A percentile compares a stretch with the other conserved stretches of the same genome.
Evolutionary conservation across 2,888 invertebrate species (phyloP).

Genomic region (Hypomecis atomaria): DNA sequence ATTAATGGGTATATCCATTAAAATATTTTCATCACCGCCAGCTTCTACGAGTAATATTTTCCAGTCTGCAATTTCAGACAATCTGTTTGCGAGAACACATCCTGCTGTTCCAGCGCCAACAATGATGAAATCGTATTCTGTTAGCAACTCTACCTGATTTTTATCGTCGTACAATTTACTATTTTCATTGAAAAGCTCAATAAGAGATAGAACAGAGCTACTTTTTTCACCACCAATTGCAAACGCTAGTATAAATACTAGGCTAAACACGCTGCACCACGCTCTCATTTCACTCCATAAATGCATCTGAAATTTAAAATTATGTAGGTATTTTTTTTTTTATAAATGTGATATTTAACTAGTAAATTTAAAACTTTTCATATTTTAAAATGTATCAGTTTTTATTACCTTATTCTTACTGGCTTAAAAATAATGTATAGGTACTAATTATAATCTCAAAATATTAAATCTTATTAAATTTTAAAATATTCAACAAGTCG

Average conservation of each 20-base stretch:
- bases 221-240: not conserved
- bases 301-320: not conserved
- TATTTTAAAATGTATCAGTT: too few relatives aligned
- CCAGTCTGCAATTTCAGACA: constrained; percentile 52
- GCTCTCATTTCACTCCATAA: not conserved
- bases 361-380: too few relatives aligned
- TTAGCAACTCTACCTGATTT: not conserved
- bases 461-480: too few relatives aligned
- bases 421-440: too few relatives aligned
- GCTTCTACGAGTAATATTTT: constrained; percentile 55
- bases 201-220: not conserved
- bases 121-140: constrained; percentile 50
- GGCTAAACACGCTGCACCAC: not conserved
- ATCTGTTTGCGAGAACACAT: constrained; percentile 52
- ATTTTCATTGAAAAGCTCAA: not conserved
- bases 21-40: constrained; percentile 44
- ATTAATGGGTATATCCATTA: constrained; percentile 8
- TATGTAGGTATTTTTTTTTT: too few relatives aligned
- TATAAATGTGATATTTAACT: too few relatives aligned
- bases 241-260: not conserved
- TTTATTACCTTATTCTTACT: too few relatives aligned
- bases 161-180: constrained; percentile 1
- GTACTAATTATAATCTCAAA: too few relatives aligned
- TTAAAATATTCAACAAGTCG: too few relatives aligned
- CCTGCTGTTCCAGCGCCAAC: constrained; percentile 56